phyloP scores from a whole-genome alignment of 2,797 vertebrate genomes.

The Champsocephalus esox region DNA sequence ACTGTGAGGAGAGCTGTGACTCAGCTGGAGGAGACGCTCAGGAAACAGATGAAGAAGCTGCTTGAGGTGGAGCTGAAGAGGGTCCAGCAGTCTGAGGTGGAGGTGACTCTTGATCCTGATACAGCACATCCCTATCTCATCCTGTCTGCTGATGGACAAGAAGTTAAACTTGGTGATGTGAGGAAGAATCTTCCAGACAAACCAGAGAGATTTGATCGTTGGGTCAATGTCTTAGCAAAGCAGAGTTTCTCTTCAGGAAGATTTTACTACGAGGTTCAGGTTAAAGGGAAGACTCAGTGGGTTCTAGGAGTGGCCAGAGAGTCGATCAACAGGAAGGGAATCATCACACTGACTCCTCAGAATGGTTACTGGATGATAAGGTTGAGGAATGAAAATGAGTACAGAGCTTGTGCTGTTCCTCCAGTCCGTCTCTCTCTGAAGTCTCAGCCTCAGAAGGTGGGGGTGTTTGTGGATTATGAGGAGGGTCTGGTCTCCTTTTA shows the following conservation, averaged over 20 bases:
- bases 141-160: constrained; percentile 9
- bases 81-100: too few species aligned
- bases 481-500: too few species aligned
- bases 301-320: neutral
- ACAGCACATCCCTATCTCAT: neutral
- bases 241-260: too few species aligned
- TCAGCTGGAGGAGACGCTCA: neutral
- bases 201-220: too few species aligned
- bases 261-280: too few species aligned
- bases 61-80: too few species aligned
- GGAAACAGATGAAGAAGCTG: too few species aligned
- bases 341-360: rapidly evolving
- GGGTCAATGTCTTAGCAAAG: rapidly evolving
- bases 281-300: too few species aligned
- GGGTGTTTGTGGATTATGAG: too few species aligned
- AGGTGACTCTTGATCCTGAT: too few species aligned
- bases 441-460: too few species aligned
- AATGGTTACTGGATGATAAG: neutral
- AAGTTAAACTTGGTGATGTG: neutral
- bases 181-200: too few species aligned
- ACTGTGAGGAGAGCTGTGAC: neutral
- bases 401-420: neutral
- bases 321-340: constrained; percentile 6
- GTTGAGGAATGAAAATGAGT: neutral
- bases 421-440: neutral